A percentile compares a stretch with the other conserved stretches of the same genome.
These are phyloP conservation scores for Lissocephala sabroskyi DNA, from an alignment of 2,888 invertebrate genomes.

Conservation along the genomic window DNA sequence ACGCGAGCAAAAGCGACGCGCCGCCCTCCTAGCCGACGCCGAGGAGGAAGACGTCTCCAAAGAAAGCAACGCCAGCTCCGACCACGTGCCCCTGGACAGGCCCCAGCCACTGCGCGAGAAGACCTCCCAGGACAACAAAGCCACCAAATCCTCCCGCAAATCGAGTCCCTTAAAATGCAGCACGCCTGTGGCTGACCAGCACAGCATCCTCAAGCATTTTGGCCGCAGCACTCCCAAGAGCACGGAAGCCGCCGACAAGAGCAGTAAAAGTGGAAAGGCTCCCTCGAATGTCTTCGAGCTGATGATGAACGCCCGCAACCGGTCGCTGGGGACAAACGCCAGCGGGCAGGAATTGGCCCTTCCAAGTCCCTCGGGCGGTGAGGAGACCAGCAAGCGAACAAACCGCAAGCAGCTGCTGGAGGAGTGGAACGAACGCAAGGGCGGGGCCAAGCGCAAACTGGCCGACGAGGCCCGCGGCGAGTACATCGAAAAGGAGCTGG, in stretches of 20 bases:
- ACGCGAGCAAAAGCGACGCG: conserved; percentile 65
- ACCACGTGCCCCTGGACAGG: conserved; percentile 8
- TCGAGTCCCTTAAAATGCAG: conserved; percentile 46
- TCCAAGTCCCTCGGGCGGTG: conserved; percentile 23
- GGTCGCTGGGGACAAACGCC: conserved; percentile 78
- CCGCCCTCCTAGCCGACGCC: conserved; percentile 49
- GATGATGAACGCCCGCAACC: conserved; percentile 80
- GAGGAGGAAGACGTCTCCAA: conserved; percentile 19
- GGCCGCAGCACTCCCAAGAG: background rate
- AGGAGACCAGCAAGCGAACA: conserved; percentile 55
- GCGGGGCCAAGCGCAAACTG: conserved; percentile 77
- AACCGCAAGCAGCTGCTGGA: conserved; percentile 75
- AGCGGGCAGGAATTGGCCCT: conserved; percentile 73
- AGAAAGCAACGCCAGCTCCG: conserved; percentile 19
- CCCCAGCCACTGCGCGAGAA: conserved; percentile 49
- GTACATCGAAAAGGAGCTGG: conserved; percentile 76
- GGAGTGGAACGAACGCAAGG: conserved; percentile 79
- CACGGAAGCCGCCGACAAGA: background rate
- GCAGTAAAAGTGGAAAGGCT: conserved; percentile 17
- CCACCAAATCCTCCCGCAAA: conserved; percentile 14
- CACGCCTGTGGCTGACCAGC: conserved; percentile 14
- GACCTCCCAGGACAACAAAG: conserved; percentile 47
- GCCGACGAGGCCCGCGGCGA: conserved; percentile 76
- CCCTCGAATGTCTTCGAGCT: conserved; percentile 77
- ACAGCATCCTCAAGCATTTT: conserved; percentile 28